phyloP scores from a whole-genome alignment of 2,888 invertebrate species.

The Netelia virgata region DNA sequence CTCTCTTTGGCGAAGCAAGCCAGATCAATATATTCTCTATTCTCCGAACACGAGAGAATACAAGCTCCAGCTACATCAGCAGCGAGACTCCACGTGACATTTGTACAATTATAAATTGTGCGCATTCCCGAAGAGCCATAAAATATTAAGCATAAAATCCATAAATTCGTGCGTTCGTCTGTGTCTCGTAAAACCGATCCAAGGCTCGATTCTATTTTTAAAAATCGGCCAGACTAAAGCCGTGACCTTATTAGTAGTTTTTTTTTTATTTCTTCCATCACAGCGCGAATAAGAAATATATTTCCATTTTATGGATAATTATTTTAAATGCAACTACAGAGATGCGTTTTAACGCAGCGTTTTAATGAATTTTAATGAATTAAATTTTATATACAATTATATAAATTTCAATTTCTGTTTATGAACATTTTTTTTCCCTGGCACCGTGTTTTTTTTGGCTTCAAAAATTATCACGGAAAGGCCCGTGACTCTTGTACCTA shows the following conservation, averaged over 20 bases:
- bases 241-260: slow-evolving; percentile 14
- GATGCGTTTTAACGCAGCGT: no score
- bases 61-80: background rate
- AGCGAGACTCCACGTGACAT: slow-evolving; percentile 29
- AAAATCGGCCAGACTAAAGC: background rate
- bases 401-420: no score
- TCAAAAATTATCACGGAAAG: no score
- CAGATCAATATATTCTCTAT: slow-evolving; percentile 48
- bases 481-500: no score
- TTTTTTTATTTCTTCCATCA: background rate
- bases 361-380: no score
- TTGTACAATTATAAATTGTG: slow-evolving; percentile 23
- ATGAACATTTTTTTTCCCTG: no score
- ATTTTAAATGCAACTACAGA: no score
- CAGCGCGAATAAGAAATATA: no score
- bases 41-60: background rate
- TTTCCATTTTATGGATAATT: no score
- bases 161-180: background rate
- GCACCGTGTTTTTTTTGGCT: no score
- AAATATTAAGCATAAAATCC: slow-evolving; percentile 43
- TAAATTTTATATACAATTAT: no score
- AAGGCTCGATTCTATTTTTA: slow-evolving; percentile 25
- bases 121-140: slow-evolving; percentile 7
- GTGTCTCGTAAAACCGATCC: background rate
- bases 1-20: background rate